Evolutionary conservation across 2,888 invertebrate species (phyloP).

Genomic region (Noctuana brunneofusca): DNA sequence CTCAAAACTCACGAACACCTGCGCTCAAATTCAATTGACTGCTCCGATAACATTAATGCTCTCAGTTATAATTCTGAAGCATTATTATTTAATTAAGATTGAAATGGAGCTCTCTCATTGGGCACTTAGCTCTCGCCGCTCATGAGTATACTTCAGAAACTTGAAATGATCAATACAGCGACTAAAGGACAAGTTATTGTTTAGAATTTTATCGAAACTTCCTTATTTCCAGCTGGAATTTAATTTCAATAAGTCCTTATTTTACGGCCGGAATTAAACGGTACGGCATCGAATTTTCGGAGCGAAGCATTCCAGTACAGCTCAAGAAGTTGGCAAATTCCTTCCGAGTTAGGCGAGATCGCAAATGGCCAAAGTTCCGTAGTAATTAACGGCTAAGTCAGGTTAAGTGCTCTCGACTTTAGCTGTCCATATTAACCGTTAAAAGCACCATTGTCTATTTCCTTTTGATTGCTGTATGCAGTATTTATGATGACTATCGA

Average conservation of each 20-base stretch:
- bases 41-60: slow-evolving; percentile 18
- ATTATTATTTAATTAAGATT: slow-evolving; percentile 28
- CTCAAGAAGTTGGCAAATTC: slow-evolving; percentile 48
- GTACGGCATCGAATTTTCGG: slow-evolving; percentile 38
- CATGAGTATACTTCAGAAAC: slow-evolving; percentile 8
- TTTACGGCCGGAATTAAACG: slow-evolving; percentile 39
- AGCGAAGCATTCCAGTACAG: slow-evolving; percentile 35
- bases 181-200: slow-evolving; percentile 25
- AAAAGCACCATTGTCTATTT: slow-evolving; percentile 37
- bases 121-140: background rate
- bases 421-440: slow-evolving; percentile 40
- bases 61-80: slow-evolving; percentile 12
- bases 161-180: slow-evolving; percentile 23
- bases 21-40: slow-evolving; percentile 16
- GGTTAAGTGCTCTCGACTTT: slow-evolving; percentile 46
- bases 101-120: background rate
- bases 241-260: slow-evolving; percentile 40
- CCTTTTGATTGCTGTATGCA: slow-evolving; percentile 8
- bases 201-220: slow-evolving; percentile 36
- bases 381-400: slow-evolving; percentile 54
- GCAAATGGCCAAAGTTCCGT: slow-evolving; percentile 53
- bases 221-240: slow-evolving; percentile 34
- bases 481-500: background rate
- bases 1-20: slow-evolving; percentile 18
- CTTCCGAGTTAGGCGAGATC: slow-evolving; percentile 46